These are phyloP conservation scores for Tetragnatha montana DNA, from an alignment of 2,888 invertebrate species.

Conservation along the genomic window DNA sequence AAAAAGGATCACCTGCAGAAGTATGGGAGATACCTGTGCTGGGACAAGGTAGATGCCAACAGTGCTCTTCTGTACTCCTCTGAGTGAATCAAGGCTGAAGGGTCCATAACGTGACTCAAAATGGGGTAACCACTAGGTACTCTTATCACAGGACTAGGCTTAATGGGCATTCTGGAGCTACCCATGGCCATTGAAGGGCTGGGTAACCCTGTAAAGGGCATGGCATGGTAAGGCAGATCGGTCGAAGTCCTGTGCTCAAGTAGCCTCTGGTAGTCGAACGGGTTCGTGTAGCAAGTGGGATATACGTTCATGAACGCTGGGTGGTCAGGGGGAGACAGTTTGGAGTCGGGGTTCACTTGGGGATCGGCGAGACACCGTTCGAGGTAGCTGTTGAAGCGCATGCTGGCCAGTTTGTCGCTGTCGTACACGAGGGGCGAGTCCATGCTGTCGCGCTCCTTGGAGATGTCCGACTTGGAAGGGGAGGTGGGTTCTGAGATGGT, in stretches of 20 bases:
- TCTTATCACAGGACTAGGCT: constrained; percentile 65
- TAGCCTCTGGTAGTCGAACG: constrained; percentile 32
- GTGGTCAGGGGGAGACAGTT: constrained; percentile 19
- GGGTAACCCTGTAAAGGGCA: constrained; percentile 6
- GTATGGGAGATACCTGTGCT: constrained; percentile 59
- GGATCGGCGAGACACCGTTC: constrained; percentile 45
- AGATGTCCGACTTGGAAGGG: background rate
- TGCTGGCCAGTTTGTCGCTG: constrained; percentile 7
- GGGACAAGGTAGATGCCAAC: constrained; percentile 37
- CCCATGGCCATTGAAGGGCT: constrained; percentile 2
- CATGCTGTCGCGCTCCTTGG: constrained; percentile 8
- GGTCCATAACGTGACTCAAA: constrained; percentile 28
- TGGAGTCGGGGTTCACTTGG: constrained; percentile 22
- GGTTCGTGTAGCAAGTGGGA: background rate
- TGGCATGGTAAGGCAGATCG: constrained; percentile 23
- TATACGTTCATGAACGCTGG: constrained; percentile 3
- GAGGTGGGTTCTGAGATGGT: constrained; percentile 9
- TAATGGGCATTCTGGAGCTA: constrained; percentile 47
- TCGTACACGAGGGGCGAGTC: constrained; percentile 38
- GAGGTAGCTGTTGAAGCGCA: constrained; percentile 43
- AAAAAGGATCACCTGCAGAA: constrained; percentile 8
- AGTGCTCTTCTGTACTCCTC: constrained; percentile 59
- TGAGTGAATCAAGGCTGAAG: constrained; percentile 30
- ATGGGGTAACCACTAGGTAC: constrained; percentile 41
- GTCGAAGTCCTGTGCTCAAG: constrained; percentile 19